Percentiles rank a stretch among this genome's conserved stretches.
Evolutionary conservation across 2,888 invertebrate species (phyloP).

Genomic region (Unio pictorum): DNA sequence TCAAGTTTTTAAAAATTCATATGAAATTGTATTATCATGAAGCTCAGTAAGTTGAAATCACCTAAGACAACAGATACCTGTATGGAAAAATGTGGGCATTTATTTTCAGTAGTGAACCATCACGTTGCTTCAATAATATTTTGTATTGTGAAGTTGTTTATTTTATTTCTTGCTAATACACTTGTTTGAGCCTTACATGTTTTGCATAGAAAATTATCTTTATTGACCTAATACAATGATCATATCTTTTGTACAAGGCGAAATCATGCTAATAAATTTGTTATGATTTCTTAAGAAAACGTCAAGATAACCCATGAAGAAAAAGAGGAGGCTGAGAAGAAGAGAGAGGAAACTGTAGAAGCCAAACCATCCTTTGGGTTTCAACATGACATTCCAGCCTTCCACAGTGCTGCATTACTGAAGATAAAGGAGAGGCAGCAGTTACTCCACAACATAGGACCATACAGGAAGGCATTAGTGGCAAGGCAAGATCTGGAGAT

Average conservation of each 20-base stretch:
- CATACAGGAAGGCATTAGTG: conserved; percentile 83
- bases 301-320: conserved; percentile 8
- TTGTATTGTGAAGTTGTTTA: background rate
- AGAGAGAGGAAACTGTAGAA: conserved; percentile 1
- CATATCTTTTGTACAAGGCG: no score
- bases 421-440: conserved; percentile 66
- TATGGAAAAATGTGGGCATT: no score
- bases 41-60: no score
- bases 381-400: conserved; percentile 60
- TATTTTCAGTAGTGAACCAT: no score
- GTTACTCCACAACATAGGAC: conserved; percentile 81
- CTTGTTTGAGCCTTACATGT: background rate
- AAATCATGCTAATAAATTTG: no score
- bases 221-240: no score
- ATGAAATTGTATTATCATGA: no score
- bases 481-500: conserved; percentile 86
- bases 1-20: no score
- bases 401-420: conserved; percentile 58
- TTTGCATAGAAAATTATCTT: no score
- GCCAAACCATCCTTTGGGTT: conserved; percentile 36
- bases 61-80: no score
- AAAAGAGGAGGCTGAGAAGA: conserved; percentile 1
- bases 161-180: background rate
- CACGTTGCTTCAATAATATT: background rate
- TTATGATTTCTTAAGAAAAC: conserved; percentile 1